Evolutionary conservation across 2,888 invertebrate genomes (phyloP), one percentile per base, ranked within the genome.

Genomic region (Acleris sparsana): DNA sequence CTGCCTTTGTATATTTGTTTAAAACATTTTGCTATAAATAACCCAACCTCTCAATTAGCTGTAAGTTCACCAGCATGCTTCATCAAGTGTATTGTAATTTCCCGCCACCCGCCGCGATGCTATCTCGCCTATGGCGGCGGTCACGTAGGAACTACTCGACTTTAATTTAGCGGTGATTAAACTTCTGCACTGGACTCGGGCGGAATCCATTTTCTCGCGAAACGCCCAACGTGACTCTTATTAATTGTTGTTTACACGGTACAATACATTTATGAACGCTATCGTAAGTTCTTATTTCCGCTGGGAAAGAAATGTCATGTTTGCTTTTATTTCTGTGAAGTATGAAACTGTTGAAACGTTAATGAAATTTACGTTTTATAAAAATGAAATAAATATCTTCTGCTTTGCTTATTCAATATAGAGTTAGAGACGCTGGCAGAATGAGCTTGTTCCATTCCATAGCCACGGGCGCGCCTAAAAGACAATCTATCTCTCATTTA

Each of bases 91-190:
- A 60, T 49, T 55, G 62, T 61, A 61, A 65, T 61, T 56, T 65
- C 22, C 29, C 46, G 22, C 63, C 61, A 49, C 71, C 69, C 71
- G 68, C 63, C 70, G 76, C 71, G 75, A 73, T 73, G 71, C 70
- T 77, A 76, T 76, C 76, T 60, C 60, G 64, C 49, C 39, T 43
- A 20, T 55, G 55, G 57, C 57, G 71, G 74, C 62, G 80, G 84
- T 84, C 85, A 87, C 86, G 85, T 86, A 75, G 71, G 39, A 74
- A 75, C 76, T 74, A 76, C 80, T 82, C 71, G 70, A 81, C 78
- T 87, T 88, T 87, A 87, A 88, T 88, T 86, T 85, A 87, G 77
- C 79, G 78, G 79, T 82, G 81, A 84, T 85, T 85, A 84, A 87
- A 85, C 78, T 84, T 82, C 72, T 80, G 70, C 71, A 71, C 71